Evolutionary conservation across 1,140 invertebrate species (phyloP), one percentile per base, ranked within the genome.

Genomic region (Saxidomus purpurata): DNA sequence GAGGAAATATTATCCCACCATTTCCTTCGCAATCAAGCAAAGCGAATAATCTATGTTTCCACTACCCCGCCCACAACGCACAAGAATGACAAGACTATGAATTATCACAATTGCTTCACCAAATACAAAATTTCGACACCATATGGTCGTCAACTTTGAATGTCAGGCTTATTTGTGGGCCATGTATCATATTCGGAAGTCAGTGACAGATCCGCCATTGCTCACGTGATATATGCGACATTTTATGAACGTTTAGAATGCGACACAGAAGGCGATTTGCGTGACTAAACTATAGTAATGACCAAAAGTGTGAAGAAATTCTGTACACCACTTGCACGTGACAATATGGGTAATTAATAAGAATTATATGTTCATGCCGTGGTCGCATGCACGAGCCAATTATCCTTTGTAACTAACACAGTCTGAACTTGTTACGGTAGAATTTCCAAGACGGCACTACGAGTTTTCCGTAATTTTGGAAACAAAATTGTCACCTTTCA

Each of bases 161-260:
- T 71, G 67, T 71, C 67, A 71, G 67, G 34, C 3, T 22, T 71
- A 40, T 38, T n/a, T 38, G 67, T 40, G 67, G 67, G 38, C 67
- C 38, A 71, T 38, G 67, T 71, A 71, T 71, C 67, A 71, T 71
- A 22, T 71, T 71, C 67, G 9, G 67, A 38, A 38, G 34, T 15
- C 34, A 28, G 15, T 71, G 67, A 71, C 67, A 71, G 67, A 38
- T 71, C 67, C 31, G 67, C 17, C 67, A 71, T 71, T 38, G 34
- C 9, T 71, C 67, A 71, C 67, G 67, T 71, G 67, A 71, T 71
- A 3, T 71, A 71, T 71, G 67, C 67, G 67, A 71, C 67, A 71
- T 71, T 71, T 71, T 40, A 71, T 71, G 67, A 36, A 38, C 34
- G 67, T 40, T 36, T 19, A 71, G 67, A 71, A 36, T 71, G 67